Conservation (phyloP, 2,888 invertebrate genomes). For the Ectemnius lituratus region DNA sequence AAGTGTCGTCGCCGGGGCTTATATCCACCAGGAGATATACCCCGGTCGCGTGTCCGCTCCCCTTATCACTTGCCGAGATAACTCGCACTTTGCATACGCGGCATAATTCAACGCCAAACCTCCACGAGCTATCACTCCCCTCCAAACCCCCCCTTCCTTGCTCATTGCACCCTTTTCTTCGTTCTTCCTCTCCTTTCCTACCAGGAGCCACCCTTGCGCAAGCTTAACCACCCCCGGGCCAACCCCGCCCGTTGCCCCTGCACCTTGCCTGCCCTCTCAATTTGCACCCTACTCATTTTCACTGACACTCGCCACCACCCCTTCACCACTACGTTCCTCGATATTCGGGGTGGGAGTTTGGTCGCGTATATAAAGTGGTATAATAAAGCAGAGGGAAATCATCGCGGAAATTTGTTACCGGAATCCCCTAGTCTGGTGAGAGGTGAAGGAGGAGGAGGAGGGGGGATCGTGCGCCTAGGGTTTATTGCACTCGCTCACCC, state of each 20-base stretch:
- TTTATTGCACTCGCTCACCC: no score
- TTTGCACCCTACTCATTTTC: neutral
- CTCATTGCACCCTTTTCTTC: neutral
- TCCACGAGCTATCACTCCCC: slow-evolving; percentile 25
- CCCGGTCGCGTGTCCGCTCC: slow-evolving; percentile 72
- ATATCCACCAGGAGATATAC: slow-evolving; percentile 72
- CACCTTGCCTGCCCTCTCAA: neutral
- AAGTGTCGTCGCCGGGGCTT: slow-evolving; percentile 69
- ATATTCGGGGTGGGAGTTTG: no score
- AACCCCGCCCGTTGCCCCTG: neutral
- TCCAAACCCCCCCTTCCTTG: neutral
- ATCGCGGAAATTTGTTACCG: no score
- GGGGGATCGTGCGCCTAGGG: no score
- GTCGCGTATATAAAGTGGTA: no score
- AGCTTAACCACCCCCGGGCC: no score
- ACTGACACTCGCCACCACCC: no score
- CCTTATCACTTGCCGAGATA: slow-evolving; percentile 75
- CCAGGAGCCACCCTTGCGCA: slow-evolving; percentile 4
- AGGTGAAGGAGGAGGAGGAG: no score
- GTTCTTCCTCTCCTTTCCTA: slow-evolving; percentile 3
- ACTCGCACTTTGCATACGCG: slow-evolving; percentile 75
- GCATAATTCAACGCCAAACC: slow-evolving; percentile 75
- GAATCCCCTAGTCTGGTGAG: no score
- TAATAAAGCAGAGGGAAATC: no score
- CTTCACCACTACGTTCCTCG: no score